Conservation (phyloP, 2,797 vertebrate species). For the Enteromius paludinosus region DNA sequence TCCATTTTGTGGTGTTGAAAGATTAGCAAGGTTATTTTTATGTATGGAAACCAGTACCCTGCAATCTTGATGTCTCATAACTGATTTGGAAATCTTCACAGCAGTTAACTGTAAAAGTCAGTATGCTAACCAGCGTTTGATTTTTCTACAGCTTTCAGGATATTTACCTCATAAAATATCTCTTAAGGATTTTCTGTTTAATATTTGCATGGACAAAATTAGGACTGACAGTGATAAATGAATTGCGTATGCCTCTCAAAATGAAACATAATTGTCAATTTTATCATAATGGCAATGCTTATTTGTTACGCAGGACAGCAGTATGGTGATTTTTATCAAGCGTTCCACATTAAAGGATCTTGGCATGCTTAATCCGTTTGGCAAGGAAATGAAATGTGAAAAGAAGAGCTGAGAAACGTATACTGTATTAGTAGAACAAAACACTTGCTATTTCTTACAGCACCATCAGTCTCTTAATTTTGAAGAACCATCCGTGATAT, state of each 20-base stretch:
- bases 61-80: not conserved
- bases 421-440: not conserved
- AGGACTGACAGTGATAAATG: constrained; percentile 64
- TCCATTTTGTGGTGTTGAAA: constrained; percentile 38
- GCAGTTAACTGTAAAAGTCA: constrained; percentile 4
- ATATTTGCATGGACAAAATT: constrained; percentile 66
- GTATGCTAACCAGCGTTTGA: not conserved
- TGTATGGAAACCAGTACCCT: constrained; percentile 6
- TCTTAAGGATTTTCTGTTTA: constrained; percentile 52
- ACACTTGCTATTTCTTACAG: not conserved
- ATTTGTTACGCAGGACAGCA: constrained; percentile 64
- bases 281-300: constrained; percentile 68
- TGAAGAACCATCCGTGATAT: not conserved
- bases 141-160: not conserved
- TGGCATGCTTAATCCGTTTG: constrained; percentile 17
- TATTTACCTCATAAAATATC: constrained; percentile 31
- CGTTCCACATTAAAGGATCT: constrained; percentile 27
- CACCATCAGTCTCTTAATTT: not conserved
- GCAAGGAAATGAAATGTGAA: constrained; percentile 25
- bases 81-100: constrained; percentile 7
- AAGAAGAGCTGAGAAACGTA: constrained; percentile 45
- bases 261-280: constrained; percentile 71
- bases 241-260: constrained; percentile 60
- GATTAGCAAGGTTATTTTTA: not conserved
- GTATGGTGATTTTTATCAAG: constrained; percentile 58